These are phyloP conservation scores for Thyatira batis DNA, from an alignment of 2,888 invertebrate genomes.

Conservation along the genomic window DNA sequence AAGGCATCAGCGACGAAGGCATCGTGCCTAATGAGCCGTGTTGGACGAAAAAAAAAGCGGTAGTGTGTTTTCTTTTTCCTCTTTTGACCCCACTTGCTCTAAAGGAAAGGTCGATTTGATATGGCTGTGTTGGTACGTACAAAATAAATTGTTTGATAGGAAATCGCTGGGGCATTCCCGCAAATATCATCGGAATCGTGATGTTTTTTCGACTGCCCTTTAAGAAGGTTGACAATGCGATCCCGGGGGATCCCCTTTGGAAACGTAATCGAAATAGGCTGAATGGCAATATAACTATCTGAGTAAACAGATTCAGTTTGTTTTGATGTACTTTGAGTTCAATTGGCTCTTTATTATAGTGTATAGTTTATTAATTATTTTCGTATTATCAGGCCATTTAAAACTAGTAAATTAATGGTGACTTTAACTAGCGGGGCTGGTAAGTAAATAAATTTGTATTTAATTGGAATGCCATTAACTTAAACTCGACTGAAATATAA, in stretches of 20 bases:
- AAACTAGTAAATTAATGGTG: no score
- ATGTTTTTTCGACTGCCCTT: constrained; percentile 2
- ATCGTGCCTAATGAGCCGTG: constrained; percentile 51
- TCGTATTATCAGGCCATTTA: no score
- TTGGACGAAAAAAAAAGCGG: constrained; percentile 36
- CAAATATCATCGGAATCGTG: constrained; percentile 1
- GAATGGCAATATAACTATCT: background rate
- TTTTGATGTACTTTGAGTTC: background rate
- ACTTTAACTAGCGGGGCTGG: no score
- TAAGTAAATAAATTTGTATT: no score
- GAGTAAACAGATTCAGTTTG: background rate
- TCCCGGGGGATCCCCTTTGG: background rate
- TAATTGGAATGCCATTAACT: no score
- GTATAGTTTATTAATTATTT: background rate
- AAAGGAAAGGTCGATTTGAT: constrained; percentile 46
- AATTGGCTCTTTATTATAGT: background rate
- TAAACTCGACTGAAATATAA: no score
- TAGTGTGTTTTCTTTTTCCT: constrained; percentile 37
- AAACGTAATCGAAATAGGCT: background rate
- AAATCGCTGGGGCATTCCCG: constrained; percentile 1
- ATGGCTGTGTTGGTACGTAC: constrained; percentile 24
- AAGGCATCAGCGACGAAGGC: constrained; percentile 41
- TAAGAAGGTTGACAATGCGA: constrained; percentile 3
- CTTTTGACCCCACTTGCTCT: constrained; percentile 32
- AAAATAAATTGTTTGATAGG: constrained; percentile 15